A percentile compares a stretch with the other conserved stretches of the same genome.
These are phyloP conservation scores for Streptopelia turtur DNA, from an alignment of 2,797 vertebrate species.

Conservation along the genomic window DNA sequence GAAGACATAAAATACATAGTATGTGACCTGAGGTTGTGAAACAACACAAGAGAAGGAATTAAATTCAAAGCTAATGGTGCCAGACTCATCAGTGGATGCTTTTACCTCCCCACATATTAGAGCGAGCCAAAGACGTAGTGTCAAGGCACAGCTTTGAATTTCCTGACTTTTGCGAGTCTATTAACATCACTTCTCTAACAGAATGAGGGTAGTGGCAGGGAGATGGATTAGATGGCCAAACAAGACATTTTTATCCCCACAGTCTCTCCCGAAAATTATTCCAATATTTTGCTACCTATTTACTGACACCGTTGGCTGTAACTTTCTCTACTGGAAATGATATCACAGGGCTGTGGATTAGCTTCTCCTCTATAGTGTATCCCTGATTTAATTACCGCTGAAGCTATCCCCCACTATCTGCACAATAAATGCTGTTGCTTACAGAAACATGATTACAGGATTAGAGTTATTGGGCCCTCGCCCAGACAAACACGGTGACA, in stretches of 20 bases:
- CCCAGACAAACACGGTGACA: slow-evolving; percentile 49
- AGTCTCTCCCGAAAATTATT: neutral
- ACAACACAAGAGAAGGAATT: neutral
- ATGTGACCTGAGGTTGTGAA: neutral
- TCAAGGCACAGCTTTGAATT: neutral
- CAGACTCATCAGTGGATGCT: neutral
- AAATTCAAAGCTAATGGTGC: neutral
- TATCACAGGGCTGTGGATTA: neutral
- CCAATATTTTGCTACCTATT: neutral
- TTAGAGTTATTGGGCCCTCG: slow-evolving; percentile 64
- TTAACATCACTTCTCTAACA: neutral
- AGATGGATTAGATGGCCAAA: neutral
- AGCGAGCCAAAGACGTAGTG: neutral
- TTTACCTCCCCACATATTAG: neutral
- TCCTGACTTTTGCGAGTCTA: neutral
- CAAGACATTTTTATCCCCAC: neutral
- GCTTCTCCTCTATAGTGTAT: neutral
- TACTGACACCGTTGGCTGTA: neutral
- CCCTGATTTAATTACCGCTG: neutral
- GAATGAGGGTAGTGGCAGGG: neutral
- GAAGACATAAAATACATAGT: neutral
- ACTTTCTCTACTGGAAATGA: slow-evolving; percentile 7
- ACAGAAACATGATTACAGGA: slow-evolving; percentile 72
- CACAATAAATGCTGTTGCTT: slow-evolving; percentile 60
- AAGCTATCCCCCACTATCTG: slow-evolving; percentile 29